Conservation (phyloP, 1,140 invertebrate species). For the Leptonema lineaticorne region DNA sequence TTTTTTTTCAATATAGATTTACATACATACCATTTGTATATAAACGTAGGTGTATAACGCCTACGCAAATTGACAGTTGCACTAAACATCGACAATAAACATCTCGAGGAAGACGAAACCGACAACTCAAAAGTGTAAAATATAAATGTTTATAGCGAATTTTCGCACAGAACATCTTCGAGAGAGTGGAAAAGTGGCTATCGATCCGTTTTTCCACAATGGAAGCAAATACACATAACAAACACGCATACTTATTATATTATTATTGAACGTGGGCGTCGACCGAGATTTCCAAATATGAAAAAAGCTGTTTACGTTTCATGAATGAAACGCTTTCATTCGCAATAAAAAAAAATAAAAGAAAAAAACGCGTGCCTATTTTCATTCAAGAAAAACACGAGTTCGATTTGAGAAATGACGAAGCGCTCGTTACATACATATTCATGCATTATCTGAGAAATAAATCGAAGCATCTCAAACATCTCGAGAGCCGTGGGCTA, state of each 20-base stretch:
- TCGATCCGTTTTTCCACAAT: conserved; percentile 7
- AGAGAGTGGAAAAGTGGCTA: conserved; percentile 7
- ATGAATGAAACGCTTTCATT: conserved; percentile 18
- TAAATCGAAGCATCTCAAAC: too few species aligned
- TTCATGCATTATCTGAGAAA: too few species aligned
- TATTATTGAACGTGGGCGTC: background rate
- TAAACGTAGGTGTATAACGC: too few species aligned
- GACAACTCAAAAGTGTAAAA: too few species aligned
- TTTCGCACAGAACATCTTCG: too few species aligned
- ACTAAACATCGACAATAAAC: too few species aligned
- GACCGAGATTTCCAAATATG: conserved; percentile 15
- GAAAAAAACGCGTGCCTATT: background rate
- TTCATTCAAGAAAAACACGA: background rate
- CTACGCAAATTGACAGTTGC: too few species aligned
- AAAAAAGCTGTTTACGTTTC: conserved; percentile 19
- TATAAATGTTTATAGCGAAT: too few species aligned
- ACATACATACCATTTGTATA: too few species aligned
- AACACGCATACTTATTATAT: background rate
- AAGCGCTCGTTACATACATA: background rate
- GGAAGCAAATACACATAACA: background rate
- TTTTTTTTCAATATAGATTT: too few species aligned
- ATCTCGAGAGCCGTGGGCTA: too few species aligned
- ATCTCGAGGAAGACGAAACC: too few species aligned
- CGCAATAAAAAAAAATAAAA: background rate
- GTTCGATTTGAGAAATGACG: background rate